phyloP scores from a whole-genome alignment of 1,140 invertebrate species.

The Pseudomyrmex gracilis region DNA sequence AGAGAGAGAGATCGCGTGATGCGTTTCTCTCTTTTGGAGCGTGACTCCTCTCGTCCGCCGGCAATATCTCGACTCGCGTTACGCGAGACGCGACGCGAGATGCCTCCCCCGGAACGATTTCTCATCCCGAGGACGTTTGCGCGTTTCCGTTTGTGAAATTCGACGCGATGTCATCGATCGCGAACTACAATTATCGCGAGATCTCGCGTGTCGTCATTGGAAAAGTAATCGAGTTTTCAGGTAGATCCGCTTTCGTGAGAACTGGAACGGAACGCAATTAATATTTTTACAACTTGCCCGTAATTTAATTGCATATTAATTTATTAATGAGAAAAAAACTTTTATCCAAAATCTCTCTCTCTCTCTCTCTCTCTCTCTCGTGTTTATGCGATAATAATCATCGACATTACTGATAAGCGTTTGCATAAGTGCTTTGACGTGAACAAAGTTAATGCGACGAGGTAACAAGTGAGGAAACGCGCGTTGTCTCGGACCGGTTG shows the following conservation, averaged over 20 bases:
- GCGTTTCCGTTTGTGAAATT: slow-evolving; percentile 17
- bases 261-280: too few species aligned
- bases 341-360: too few species aligned
- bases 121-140: slow-evolving; percentile 23
- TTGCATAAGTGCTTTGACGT: slow-evolving; percentile 12
- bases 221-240: background rate
- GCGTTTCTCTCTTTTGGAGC: slow-evolving; percentile 34
- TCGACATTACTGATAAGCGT: slow-evolving; percentile 11
- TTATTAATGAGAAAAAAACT: background rate
- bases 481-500: background rate
- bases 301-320: too few species aligned
- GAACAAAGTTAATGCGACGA: slow-evolving; percentile 26
- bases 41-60: background rate
- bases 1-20: slow-evolving; percentile 75
- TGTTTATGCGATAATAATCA: background rate
- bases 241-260: background rate
- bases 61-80: slow-evolving; percentile 34
- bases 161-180: background rate
- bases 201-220: background rate
- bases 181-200: background rate
- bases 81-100: background rate
- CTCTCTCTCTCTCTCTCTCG: background rate
- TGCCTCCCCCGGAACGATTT: slow-evolving; percentile 5
- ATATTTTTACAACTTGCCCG: too few species aligned
- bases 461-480: background rate